A percentile compares a stretch with the other conserved stretches of the same genome.
Evolutionary conservation across 1,140 invertebrate genomes (phyloP).

Genomic region (Drosophila lowei): DNA sequence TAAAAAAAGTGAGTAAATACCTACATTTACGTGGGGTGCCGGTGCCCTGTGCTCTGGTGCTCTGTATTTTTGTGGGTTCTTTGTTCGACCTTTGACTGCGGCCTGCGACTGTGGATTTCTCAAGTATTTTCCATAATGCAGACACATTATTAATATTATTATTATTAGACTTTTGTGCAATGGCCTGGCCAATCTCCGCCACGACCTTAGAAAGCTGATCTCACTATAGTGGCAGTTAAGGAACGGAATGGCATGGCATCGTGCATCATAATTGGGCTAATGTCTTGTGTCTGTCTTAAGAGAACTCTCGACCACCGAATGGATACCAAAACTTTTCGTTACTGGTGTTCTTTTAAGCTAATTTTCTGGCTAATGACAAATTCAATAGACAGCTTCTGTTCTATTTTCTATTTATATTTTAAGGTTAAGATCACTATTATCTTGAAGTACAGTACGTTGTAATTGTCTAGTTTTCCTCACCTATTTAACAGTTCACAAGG

Average conservation of each 20-base stretch:
- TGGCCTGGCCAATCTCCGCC: constrained; percentile 15
- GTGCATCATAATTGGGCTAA: constrained; percentile 6
- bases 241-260: constrained; percentile 13
- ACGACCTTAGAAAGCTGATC: constrained; percentile 46
- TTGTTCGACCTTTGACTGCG: constrained; percentile 43
- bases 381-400: background rate
- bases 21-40: constrained; percentile 49
- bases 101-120: constrained; percentile 2
- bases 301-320: no score
- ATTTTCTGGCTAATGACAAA: background rate
- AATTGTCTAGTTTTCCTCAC: no score
- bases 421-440: no score
- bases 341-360: no score
- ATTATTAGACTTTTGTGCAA: constrained; percentile 28
- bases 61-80: constrained; percentile 32
- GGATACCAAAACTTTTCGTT: no score
- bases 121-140: constrained; percentile 44
- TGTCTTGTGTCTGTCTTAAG: background rate
- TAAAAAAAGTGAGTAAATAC: constrained; percentile 63
- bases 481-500: no score
- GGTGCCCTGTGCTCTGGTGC: constrained; percentile 17
- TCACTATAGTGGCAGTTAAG: constrained; percentile 8
- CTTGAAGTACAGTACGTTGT: no score
- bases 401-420: no score
- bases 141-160: constrained; percentile 32